Evolutionary conservation across 2,797 vertebrate genomes (phyloP).

Genomic region (Adrianichthys oophorus): DNA sequence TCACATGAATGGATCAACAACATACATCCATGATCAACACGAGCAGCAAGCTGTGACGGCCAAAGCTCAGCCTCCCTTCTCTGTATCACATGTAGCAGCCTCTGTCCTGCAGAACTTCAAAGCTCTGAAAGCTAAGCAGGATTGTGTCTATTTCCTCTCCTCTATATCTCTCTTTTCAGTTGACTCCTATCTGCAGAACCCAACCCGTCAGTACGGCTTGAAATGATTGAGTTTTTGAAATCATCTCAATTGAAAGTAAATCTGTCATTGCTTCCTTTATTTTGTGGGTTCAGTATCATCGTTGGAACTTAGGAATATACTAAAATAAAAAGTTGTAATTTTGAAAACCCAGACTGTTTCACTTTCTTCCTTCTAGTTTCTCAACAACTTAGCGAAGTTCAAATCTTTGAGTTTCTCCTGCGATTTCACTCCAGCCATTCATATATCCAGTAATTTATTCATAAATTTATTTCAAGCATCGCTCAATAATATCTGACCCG

Average conservation of each 20-base stretch:
- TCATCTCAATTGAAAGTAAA: background rate
- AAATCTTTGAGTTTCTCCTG: conserved; percentile 57
- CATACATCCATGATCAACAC: conserved; percentile 38
- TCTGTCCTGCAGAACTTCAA: conserved; percentile 43
- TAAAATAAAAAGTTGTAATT: conserved; percentile 28
- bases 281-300: background rate
- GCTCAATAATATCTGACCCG: conserved; percentile 73
- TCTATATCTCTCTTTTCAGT: conserved; percentile 11
- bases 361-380: conserved; percentile 3
- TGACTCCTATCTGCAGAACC: conserved; percentile 2
- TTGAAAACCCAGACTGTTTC: background rate
- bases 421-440: conserved; percentile 57
- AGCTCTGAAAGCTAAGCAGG: conserved; percentile 26
- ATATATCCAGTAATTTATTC: conserved; percentile 69
- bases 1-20: conserved; percentile 29
- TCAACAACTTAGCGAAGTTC: conserved; percentile 48
- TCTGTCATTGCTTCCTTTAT: background rate
- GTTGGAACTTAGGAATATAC: background rate
- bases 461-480: conserved; percentile 72
- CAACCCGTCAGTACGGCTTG: background rate
- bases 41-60: conserved; percentile 28
- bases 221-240: background rate
- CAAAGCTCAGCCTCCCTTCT: conserved; percentile 18
- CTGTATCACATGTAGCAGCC: conserved; percentile 23
- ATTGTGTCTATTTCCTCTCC: conserved; percentile 16